Evolutionary conservation across 2,888 invertebrate genomes (phyloP).

Genomic region (Rhimphoctona megacephalus): DNA sequence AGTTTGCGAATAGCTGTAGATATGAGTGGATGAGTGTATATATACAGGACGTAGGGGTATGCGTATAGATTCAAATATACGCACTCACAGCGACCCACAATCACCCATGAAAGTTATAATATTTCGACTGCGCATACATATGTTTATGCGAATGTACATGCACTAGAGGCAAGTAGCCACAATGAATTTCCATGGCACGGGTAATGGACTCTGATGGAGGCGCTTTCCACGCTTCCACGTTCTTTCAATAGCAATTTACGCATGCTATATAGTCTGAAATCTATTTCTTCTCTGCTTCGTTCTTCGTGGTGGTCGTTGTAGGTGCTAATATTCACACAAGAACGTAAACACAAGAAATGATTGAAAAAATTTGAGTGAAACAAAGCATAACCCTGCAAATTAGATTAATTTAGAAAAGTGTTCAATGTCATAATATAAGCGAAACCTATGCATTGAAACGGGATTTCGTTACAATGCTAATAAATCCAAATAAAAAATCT

Average conservation of each 20-base stretch:
- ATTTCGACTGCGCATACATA: background rate
- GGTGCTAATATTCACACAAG: background rate
- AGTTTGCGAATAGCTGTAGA: slow-evolving; percentile 19
- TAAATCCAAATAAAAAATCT: background rate
- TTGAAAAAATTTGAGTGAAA: no score
- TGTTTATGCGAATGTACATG: background rate
- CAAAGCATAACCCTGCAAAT: no score
- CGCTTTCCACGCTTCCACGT: slow-evolving; percentile 50
- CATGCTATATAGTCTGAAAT: slow-evolving; percentile 33
- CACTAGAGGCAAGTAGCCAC: slow-evolving; percentile 27
- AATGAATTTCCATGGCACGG: slow-evolving; percentile 29
- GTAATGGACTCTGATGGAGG: slow-evolving; percentile 41
- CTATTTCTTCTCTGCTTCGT: slow-evolving; percentile 17
- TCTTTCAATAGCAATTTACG: slow-evolving; percentile 33
- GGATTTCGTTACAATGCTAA: background rate
- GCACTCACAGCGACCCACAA: slow-evolving; percentile 50
- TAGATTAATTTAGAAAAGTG: no score
- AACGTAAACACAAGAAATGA: no score
- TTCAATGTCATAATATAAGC: no score
- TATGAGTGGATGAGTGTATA: slow-evolving; percentile 28
- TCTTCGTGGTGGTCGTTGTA: slow-evolving; percentile 14
- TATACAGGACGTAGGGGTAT: background rate
- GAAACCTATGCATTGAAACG: background rate
- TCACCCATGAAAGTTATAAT: slow-evolving; percentile 22
- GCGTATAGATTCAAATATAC: slow-evolving; percentile 61